Base-by-base conservation (phyloP, 2,888 invertebrate genomes). In the Drosophila flavopinicola region DNA sequence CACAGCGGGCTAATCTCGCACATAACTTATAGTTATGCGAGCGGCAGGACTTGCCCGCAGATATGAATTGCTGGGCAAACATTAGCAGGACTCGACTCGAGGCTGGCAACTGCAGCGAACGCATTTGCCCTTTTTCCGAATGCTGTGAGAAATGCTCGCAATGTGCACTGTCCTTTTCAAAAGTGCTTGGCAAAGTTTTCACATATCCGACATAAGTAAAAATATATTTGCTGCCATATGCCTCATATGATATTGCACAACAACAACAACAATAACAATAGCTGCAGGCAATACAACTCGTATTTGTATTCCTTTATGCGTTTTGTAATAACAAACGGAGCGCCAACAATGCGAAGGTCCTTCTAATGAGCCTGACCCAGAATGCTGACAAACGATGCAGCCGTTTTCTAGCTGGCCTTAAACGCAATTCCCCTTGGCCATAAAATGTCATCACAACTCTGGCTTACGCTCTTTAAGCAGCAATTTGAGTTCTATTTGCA, bases 321-420 rank as follows among this genome's bases (percentile, higher is more conserved):
- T 60, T 70, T 60, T 63, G 78, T 49, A 75, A 78, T 75, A 70
- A 75, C 70, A 76, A 75, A 69, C 60, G 65, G 49, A 47, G 42
- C 48, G 48, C 60, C 71, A 65, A 39, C 66, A 73, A 74, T 76
- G 77, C 45, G 67, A 71, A 71, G 59, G 75, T 64, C 63, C 69
- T 64, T 76, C 76, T 76, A 76, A 78, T 78, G 78, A 78, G 78
- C 70, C 67, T 68, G 78, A 78, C 78, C 78, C 56, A 75, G 65
- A 75, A 77, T 71, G 58, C 25, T 37, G 41, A 24, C 15, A 33
- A 23, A 58, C 39, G 41, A 20, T 11, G 30, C 30, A 27, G 9
- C 11, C 5, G n/a, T 10, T 5, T 29, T 17, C 6, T 35, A 29
- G 57, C 32, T 51, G 41, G 47, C 42, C 53, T 61, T 45, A 49